Base-by-base conservation (phyloP, 1,140 invertebrate species). In the Trichomalopsis sarcophagae region DNA sequence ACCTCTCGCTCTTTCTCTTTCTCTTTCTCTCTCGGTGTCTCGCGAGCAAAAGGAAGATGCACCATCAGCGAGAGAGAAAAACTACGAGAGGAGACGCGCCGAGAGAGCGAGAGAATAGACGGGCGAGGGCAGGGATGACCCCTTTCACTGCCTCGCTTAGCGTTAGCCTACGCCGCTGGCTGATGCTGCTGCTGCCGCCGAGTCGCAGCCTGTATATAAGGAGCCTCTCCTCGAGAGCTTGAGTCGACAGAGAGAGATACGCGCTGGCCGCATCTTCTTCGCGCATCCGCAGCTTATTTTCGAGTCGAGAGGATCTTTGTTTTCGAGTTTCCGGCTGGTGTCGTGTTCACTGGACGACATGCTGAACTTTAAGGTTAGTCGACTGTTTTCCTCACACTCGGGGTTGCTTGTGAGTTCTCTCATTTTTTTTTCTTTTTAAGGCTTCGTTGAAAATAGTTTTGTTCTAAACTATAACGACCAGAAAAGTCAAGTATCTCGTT, bases 111-210 rank as follows among this genome's bases (percentile, higher is more conserved):
- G 17, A 44, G 11, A 44, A 27, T 84, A 85, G 76, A 87, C 84
- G 86, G 75, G 77, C 84, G 86, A 86, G 87, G 87, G 88, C 88
- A 89, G 89, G 89, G 89, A 89, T 89, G 89, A 89, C 89, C 89
- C 89, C 89, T 89, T 89, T 90, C 89, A 90, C 89, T 88, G 82
- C 84, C 85, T 68, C n/a, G 77, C 77, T 40, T 74, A 36, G 73
- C 44, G 73, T 73, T 40, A 55, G 81, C 69, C 50, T 75, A 47
- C 71, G 69, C 30, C 77, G 86, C 78, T 55, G 50, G 50, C 50
- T 55, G 55, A 62, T 62, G 55, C 55, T 87, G 84, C 87, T 79
- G 78, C 40, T 44, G 40, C 40, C 40, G 62, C 78, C 79, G 78
- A 77, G 71, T 17, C 82, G 50, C 69, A 27, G 14, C 74, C 55